Evolutionary conservation across 2,113 vertebrate genomes (phyloP).

Genomic region (Halcyon senegalensis): DNA sequence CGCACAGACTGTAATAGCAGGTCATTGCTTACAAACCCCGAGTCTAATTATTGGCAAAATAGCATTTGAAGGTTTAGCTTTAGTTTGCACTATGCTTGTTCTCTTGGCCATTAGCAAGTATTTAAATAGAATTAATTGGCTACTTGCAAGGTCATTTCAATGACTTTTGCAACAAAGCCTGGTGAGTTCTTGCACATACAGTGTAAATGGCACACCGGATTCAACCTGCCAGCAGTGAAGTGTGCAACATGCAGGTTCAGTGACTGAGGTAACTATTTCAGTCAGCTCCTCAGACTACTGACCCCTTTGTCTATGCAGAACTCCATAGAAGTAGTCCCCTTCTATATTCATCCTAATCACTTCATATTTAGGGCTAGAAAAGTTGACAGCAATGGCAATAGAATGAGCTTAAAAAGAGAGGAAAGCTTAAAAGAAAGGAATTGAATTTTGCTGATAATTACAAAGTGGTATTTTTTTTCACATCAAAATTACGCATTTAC

Average conservation of each 20-base stretch:
- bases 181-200: not conserved
- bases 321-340: not conserved
- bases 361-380: not conserved
- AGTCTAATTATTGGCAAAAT: constrained; percentile 47
- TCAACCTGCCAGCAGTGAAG: not conserved
- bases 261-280: not conserved
- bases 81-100: not conserved
- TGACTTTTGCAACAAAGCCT: constrained; percentile 13
- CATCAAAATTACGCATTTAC: not conserved
- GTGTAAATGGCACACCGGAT: not conserved
- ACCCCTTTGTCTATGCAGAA: not conserved
- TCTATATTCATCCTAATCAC: not conserved
- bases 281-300: not conserved
- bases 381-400: not conserved
- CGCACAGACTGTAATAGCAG: not conserved
- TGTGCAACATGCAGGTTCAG: not conserved
- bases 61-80: not conserved
- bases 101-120: not conserved
- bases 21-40: not conserved
- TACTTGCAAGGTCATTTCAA: not conserved
- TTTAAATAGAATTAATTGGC: constrained; percentile 43
- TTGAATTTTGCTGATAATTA: not conserved
- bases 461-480: not conserved
- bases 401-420: rapidly evolving
- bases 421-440: not conserved